Base-by-base conservation (phyloP, 2,888 invertebrate species). In the Polia nebulosa region DNA sequence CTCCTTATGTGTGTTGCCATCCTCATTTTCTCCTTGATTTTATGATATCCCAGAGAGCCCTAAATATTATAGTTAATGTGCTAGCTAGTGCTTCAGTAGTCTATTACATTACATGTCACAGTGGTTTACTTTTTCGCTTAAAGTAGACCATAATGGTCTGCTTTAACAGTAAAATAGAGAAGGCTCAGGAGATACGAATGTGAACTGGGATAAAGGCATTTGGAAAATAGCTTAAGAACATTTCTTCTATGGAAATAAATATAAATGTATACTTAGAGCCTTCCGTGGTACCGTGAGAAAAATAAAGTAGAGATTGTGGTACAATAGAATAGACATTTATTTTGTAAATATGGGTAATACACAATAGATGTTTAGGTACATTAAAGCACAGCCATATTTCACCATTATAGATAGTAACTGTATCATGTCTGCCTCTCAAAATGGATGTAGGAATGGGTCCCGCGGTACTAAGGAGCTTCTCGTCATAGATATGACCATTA, bases 1-100 rank as follows among this genome's bases (percentile, higher is more conserved):
- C 91, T 87, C 90, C 84, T 76, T 84, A 76, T 73, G 25, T 53
- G 47, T 68, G 55, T 57, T 44, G 36, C 41, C 27, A 64, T 60
- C 57, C 63, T 63, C 57, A 58, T 63, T 64, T 76, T 63, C 51
- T 69, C 59, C 52, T 8, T 67, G 41, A 59, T 34, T 17, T 68
- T 64, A 57, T 60, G 17, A 57, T 69, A 53, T 76, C 57, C 70
- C 25, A 53, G 60, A 76, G 69, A 64, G 41, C 27, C 70, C 52
- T 63, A 32, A 51, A 58, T 63, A 25, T 59, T 53, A 77, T 29
- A 39, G 17, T 57, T 41, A 71, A 39, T 62, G 49, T 41, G 32
- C 29, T 53, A 57, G 57, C 29, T 53, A 57, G 57, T 29, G 29
- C 29, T 55, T 41, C 36, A 22, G 71, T 71, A 44, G 27, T 41